Evolutionary conservation across 1,140 invertebrate genomes (phyloP).

Genomic region (Apis dorsata): DNA sequence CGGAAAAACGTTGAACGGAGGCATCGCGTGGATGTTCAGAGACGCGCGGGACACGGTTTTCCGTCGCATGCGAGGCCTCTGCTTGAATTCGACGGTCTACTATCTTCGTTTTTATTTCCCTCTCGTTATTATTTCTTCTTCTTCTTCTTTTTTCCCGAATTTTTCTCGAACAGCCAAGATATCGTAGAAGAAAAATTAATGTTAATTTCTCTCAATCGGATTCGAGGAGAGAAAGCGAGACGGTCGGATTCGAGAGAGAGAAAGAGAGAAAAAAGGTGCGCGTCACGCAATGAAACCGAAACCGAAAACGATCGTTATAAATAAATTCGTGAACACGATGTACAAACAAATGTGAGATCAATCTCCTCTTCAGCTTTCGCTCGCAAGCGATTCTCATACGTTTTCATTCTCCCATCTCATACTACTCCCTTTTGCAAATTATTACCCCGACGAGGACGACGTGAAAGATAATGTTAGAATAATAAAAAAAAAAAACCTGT

Average conservation of each 20-base stretch:
- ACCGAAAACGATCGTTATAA: constrained; percentile 24
- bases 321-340: constrained; percentile 49
- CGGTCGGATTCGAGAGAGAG: too few relatives aligned
- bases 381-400: constrained; percentile 49
- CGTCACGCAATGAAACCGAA: constrained; percentile 47
- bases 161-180: background rate
- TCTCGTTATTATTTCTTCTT: background rate
- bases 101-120: too few relatives aligned
- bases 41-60: background rate
- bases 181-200: background rate
- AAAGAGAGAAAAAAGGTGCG: background rate
- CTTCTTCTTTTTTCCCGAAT: background rate
- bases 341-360: constrained; percentile 58
- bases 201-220: background rate
- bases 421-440: background rate
- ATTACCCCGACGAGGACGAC: constrained; percentile 29
- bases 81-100: constrained; percentile 11
- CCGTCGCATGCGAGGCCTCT: constrained; percentile 7
- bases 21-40: constrained; percentile 5
- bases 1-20: constrained; percentile 21
- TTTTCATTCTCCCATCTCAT: background rate
- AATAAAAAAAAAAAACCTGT: constrained; percentile 57
- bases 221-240: too few relatives aligned
- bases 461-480: constrained; percentile 66
- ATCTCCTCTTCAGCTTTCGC: constrained; percentile 48